Base-by-base conservation (phyloP, 2,797 vertebrate genomes). In the Peromyscus melanophrys region DNA sequence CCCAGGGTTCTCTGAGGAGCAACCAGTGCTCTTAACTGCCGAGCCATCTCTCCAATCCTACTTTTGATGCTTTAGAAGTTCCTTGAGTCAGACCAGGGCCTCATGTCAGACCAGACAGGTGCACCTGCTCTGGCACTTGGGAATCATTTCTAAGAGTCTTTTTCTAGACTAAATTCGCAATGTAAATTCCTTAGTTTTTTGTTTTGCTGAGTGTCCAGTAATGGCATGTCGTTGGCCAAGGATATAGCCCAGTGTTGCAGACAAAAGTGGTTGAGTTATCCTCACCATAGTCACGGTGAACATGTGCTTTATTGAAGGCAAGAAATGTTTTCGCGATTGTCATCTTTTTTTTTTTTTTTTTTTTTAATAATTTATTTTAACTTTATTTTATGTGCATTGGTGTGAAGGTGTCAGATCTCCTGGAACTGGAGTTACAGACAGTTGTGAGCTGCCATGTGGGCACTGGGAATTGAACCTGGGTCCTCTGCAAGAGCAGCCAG, bases 81-180 rank as follows among this genome's bases (percentile, higher is more conserved):
- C 34, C n/a, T 37, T 59, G 43, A 37, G 57, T 63, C 61, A 49
- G 31, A 31, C 43, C 19, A 80, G 14, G 52, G 12, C 46, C 7
- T 46, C 23, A 16, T 27, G 29, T 29, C n/a, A 57, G 3, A 16
- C 16, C 69, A 85, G 59, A 43, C n/a, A 76, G 43, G 57, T 65
- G 34, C 0, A 69, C 29, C 37, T n/a, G 29, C 61, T 27, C 69
- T 0, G 46, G 49, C 63, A 88, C 63, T 29, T 71, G 34, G 37
- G 40, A 67, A 43, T 80, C 94, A 8, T 52, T n/a, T 71, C 84
- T 55, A 55, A 91, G 80, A 31, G 4, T 92, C 37, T 59, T 94
- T 94, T 67, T 96, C 73, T 78, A 17, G 9, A 78, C 12, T 90
- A n/a, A 81, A 82, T 91, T 92, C 85, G 6, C 94, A 27, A 11